Evolutionary conservation across 35 echinoderm and acorn worm species (phyloP).

Genomic region (Acanthaster planci): DNA sequence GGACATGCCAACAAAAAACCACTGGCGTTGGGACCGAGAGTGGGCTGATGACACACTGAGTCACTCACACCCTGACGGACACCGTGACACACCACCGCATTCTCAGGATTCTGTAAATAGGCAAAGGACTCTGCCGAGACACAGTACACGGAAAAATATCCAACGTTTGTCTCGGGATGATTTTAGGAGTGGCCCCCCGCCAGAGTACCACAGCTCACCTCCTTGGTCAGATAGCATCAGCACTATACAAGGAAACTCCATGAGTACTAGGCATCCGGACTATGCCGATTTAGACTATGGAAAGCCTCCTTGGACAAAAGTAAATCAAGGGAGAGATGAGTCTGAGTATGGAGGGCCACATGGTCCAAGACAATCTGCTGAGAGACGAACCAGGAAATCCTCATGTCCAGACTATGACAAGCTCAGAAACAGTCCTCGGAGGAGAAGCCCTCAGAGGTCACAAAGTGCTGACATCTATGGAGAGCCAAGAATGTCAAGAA

Average conservation of each 20-base stretch:
- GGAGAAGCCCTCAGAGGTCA: neutral
- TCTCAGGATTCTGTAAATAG: neutral
- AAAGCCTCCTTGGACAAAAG: neutral
- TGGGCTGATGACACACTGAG: constrained; percentile 14
- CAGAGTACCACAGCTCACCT: neutral
- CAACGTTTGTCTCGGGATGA: neutral
- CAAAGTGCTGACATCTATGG: too few species aligned
- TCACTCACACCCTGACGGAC: neutral
- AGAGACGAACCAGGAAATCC: neutral
- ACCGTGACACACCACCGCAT: neutral
- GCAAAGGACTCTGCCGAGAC: neutral
- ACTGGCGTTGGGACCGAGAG: constrained; percentile 3
- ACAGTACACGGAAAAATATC: constrained; percentile 1
- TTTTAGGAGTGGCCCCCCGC: neutral
- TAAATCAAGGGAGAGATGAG: neutral
- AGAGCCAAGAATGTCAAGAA: neutral
- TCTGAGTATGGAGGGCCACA: neutral
- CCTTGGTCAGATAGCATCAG: constrained; percentile 12
- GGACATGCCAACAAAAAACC: constrained; percentile 7
- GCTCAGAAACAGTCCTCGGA: constrained; percentile 1
- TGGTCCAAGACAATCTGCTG: neutral
- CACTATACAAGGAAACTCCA: constrained; percentile 15
- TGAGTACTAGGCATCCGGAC: neutral
- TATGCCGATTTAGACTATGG: neutral
- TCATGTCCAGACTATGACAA: neutral